A percentile compares a stretch with the other conserved stretches of the same genome.
These are phyloP conservation scores for Cuculus canorus DNA, from an alignment of 2,797 vertebrate species.

Conservation along the genomic window DNA sequence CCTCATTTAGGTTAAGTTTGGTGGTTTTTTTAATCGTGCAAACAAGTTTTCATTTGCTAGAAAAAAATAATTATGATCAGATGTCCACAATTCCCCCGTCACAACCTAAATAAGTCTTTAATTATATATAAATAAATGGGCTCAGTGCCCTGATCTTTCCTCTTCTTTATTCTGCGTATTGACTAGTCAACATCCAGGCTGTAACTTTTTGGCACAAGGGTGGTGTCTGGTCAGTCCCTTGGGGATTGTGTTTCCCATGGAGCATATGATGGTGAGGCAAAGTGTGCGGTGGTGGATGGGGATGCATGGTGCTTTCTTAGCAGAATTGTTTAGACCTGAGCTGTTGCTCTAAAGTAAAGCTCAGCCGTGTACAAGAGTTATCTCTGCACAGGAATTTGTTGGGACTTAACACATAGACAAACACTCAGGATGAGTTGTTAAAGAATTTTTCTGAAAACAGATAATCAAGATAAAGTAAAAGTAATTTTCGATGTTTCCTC, in stretches of 20 bases:
- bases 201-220: neutral
- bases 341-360: neutral
- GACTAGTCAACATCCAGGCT: accelerated
- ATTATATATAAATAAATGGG: neutral
- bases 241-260: neutral
- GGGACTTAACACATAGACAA: neutral
- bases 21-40: accelerated
- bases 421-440: neutral
- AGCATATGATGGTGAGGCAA: accelerated
- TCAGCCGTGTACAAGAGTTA: neutral
- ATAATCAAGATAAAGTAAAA: neutral
- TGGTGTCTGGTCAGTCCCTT: neutral
- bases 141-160: neutral
- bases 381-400: neutral
- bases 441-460: neutral
- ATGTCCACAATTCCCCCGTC: neutral
- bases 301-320: neutral
- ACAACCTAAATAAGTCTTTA: neutral
- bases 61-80: neutral
- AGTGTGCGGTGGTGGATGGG: neutral
- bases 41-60: neutral
- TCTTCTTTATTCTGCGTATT: neutral
- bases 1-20: neutral
- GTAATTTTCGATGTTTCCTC: neutral
- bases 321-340: neutral